Conservation (phyloP, 2,113 vertebrate species). For the Origma solitaria region DNA sequence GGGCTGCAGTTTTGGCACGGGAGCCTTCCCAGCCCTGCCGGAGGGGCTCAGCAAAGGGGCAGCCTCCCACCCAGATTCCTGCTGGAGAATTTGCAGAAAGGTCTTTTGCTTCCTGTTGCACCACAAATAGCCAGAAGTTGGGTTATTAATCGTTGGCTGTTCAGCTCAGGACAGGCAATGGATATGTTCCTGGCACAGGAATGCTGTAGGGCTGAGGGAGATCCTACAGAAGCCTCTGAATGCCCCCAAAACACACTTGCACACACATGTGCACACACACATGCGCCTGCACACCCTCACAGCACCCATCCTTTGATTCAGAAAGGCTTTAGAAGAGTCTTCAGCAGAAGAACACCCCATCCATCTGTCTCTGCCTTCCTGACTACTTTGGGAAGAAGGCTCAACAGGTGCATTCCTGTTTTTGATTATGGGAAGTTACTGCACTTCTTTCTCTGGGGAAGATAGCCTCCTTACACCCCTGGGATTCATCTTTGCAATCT, state of each 20-base stretch:
- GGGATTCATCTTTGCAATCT: neutral
- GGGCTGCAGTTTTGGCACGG: neutral
- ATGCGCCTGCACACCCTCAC: accelerated
- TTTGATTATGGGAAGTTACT: neutral
- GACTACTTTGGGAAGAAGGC: neutral
- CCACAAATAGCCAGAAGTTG: neutral
- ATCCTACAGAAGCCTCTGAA: accelerated
- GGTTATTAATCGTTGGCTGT: neutral
- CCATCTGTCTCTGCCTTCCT: neutral
- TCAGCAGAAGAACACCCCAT: neutral
- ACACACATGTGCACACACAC: accelerated
- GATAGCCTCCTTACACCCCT: neutral
- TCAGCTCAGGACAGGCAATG: neutral
- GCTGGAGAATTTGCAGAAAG: neutral
- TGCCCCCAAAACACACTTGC: accelerated
- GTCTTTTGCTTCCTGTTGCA: neutral
- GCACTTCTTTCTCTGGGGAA: neutral
- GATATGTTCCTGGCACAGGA: neutral
- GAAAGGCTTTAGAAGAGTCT: neutral
- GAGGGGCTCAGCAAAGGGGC: neutral
- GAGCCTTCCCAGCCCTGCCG: neutral
- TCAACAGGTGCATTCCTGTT: accelerated
- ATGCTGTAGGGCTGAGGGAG: neutral
- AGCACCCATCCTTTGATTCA: accelerated
- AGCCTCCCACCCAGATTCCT: neutral